Evolutionary conservation across 2,797 vertebrate species (phyloP).

Genomic region (Xiphophorus birchmanni): DNA sequence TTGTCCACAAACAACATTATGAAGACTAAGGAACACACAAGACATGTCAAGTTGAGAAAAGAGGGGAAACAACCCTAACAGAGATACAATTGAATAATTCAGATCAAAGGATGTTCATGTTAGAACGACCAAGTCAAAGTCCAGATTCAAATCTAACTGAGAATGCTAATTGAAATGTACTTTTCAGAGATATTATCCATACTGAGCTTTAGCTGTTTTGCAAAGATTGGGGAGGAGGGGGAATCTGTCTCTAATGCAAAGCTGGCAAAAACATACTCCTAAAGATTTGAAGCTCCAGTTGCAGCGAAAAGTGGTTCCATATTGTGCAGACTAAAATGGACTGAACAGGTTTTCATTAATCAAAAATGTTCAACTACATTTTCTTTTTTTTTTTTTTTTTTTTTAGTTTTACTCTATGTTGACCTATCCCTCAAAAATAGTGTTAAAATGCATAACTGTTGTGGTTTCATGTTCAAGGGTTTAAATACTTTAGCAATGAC

Average conservation of each 20-base stretch:
- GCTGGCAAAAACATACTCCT: neutral
- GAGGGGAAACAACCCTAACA: neutral
- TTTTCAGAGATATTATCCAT: neutral
- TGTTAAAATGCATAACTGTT: neutral
- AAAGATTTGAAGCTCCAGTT: conserved; percentile 1
- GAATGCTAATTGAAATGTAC: neutral
- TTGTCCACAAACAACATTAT: neutral
- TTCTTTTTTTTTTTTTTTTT: neutral
- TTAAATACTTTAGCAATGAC: neutral
- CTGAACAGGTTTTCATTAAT: neutral
- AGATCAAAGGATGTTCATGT: neutral
- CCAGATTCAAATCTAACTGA: neutral
- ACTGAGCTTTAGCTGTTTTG: neutral
- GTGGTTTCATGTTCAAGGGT: neutral
- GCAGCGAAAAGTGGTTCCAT: neutral
- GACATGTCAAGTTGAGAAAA: neutral
- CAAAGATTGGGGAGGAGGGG: too few species aligned
- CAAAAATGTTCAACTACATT: neutral
- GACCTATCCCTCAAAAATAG: neutral
- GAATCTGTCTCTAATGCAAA: neutral
- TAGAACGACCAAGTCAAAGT: neutral
- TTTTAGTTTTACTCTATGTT: neutral
- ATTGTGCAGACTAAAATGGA: neutral
- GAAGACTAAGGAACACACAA: neutral
- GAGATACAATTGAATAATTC: neutral